phyloP scores from a whole-genome alignment of 2,888 invertebrate species.

The Emmelina monodactyla region DNA sequence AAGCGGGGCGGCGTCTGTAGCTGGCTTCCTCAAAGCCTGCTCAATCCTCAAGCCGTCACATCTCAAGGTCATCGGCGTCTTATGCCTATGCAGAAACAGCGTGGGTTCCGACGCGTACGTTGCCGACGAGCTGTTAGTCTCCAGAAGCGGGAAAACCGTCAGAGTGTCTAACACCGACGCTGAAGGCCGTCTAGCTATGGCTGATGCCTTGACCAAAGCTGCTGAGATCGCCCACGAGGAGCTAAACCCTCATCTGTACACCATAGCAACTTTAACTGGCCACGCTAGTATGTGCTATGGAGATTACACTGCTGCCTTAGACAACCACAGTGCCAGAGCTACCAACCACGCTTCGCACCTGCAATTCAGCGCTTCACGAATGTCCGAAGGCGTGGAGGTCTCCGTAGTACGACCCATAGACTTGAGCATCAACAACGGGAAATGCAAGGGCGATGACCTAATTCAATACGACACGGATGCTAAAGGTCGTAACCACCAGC shows the following conservation, averaged over 20 bases:
- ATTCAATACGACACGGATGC: conserved; percentile 48
- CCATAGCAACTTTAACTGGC: conserved; percentile 86
- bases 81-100: conserved; percentile 87
- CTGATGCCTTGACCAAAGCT: conserved; percentile 72
- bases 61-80: conserved; percentile 77
- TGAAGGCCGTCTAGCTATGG: conserved; percentile 90
- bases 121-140: conserved; percentile 82
- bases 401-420: conserved; percentile 76
- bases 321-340: conserved; percentile 73
- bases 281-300: conserved; percentile 76
- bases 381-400: conserved; percentile 80
- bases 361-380: conserved; percentile 71
- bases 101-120: conserved; percentile 85
- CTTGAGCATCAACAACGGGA: conserved; percentile 68
- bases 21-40: conserved; percentile 84
- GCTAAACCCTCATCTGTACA: conserved; percentile 84
- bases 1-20: conserved; percentile 88
- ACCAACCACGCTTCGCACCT: conserved; percentile 67
- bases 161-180: conserved; percentile 91
- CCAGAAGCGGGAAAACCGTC: conserved; percentile 80
- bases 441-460: conserved; percentile 82
- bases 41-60: conserved; percentile 75
- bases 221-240: conserved; percentile 66
- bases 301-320: conserved; percentile 74
- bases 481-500: conserved; percentile 52